These are phyloP conservation scores for Acronicta alni DNA, from an alignment of 2,888 invertebrate genomes.

Conservation along the genomic window DNA sequence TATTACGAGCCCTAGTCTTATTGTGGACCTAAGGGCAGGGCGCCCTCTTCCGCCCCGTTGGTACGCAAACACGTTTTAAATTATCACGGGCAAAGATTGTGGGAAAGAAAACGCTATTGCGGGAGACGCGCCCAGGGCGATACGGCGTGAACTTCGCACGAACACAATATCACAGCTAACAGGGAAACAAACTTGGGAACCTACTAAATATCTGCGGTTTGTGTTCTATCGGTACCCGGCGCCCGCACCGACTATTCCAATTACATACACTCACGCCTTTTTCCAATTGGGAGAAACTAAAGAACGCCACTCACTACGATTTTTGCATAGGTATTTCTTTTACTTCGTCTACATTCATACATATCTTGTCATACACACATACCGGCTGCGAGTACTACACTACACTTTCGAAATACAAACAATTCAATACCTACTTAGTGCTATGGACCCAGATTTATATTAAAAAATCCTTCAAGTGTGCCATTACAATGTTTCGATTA, in stretches of 20 bases:
- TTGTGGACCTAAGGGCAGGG: constrained; percentile 50
- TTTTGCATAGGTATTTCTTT: too few species aligned
- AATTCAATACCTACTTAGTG: constrained; percentile 30
- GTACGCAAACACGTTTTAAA: constrained; percentile 76
- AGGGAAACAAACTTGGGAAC: constrained; percentile 68
- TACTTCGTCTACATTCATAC: too few species aligned
- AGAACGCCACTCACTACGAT: too few species aligned
- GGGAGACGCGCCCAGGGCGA: constrained; percentile 62
- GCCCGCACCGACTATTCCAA: constrained; percentile 45
- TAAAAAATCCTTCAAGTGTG: constrained; percentile 26
- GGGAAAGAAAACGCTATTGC: constrained; percentile 72
- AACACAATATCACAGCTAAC: constrained; percentile 70
- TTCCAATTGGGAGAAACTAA: too few species aligned
- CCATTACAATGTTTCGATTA: constrained; percentile 36
- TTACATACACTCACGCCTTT: too few species aligned
- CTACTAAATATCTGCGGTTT: constrained; percentile 72
- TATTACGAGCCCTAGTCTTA: constrained; percentile 52
- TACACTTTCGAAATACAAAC: constrained; percentile 41
- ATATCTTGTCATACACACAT: too few species aligned
- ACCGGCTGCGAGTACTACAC: too few species aligned
- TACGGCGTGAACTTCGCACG: constrained; percentile 57
- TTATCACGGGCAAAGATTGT: constrained; percentile 74
- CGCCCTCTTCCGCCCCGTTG: constrained; percentile 55
- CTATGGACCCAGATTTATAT: too few species aligned
- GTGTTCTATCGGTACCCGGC: constrained; percentile 56